Evolutionary conservation across 2,113 vertebrate genomes (phyloP).

Genomic region (Protomyctophum bolini): DNA sequence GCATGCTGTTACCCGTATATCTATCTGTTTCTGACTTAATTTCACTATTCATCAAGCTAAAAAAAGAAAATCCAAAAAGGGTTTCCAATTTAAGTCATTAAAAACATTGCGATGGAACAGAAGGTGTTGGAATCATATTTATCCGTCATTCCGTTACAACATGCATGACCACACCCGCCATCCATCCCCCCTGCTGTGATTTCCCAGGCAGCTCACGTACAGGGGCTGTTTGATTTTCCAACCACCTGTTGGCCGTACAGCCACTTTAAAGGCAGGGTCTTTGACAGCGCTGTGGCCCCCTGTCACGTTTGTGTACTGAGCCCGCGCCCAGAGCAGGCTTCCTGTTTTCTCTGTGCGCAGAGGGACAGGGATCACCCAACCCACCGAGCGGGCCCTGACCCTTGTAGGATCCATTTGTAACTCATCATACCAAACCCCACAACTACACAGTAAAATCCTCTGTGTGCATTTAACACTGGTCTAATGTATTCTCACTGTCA

Average conservation of each 20-base stretch:
- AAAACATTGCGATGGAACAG: not conserved
- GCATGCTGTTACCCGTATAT: not conserved
- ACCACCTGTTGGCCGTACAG: constrained; percentile 14
- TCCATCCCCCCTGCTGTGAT: not conserved
- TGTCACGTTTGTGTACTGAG: constrained; percentile 12
- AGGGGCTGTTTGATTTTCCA: constrained; percentile 52
- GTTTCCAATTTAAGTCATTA: not conserved
- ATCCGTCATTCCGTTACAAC: not conserved
- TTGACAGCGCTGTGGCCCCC: constrained; percentile 19
- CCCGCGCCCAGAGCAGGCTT: constrained; percentile 35
- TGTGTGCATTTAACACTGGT: too few species aligned
- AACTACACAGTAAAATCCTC: too few species aligned
- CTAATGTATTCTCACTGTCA: too few species aligned
- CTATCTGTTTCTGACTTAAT: not conserved
- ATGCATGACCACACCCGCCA: not conserved
- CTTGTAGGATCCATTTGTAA: too few species aligned
- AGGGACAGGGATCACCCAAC: not conserved
- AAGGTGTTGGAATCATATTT: not conserved
- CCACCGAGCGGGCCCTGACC: too few species aligned
- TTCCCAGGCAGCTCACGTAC: constrained; percentile 19
- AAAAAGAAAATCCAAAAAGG: not conserved
- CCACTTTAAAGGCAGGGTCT: constrained; percentile 27
- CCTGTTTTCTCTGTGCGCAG: constrained; percentile 46
- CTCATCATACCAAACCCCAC: too few species aligned
- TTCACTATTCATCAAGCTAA: not conserved